These are phyloP conservation scores for Aproaerema taeniolella DNA, from an alignment of 2,888 invertebrate genomes.

Conservation along the genomic window DNA sequence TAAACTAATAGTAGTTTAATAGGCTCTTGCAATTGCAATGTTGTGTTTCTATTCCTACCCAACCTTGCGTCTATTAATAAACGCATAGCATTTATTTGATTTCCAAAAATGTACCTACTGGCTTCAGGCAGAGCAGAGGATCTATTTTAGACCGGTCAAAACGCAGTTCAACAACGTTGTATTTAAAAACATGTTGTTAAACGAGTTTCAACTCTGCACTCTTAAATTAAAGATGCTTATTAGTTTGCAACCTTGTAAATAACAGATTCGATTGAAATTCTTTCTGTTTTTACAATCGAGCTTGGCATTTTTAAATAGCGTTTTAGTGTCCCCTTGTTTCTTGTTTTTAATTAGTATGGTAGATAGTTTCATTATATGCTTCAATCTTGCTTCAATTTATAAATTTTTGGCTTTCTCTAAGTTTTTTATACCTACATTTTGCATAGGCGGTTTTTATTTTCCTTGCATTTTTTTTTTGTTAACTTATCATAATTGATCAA, in stretches of 20 bases:
- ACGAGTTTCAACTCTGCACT: conserved; percentile 45
- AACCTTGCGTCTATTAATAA: conserved; percentile 63
- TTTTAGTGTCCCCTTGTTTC: conserved; percentile 9
- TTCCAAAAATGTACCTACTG: conserved; percentile 74
- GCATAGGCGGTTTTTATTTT: no score
- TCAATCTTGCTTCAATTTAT: no score
- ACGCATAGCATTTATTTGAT: conserved; percentile 62
- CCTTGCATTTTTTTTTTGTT: no score
- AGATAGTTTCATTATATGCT: no score
- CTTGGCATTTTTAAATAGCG: conserved; percentile 14
- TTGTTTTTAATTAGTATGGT: no score
- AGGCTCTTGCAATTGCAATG: no score
- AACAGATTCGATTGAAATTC: conserved; percentile 27
- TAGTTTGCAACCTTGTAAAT: conserved; percentile 23
- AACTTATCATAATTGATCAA: no score
- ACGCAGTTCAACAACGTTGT: conserved; percentile 52
- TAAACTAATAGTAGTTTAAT: no score
- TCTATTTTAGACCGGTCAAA: conserved; percentile 59
- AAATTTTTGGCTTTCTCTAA: no score
- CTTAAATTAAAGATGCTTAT: conserved; percentile 28
- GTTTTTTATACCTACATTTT: no score
- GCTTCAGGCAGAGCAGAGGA: conserved; percentile 49
- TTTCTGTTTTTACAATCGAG: conserved; percentile 13
- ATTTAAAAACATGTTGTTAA: conserved; percentile 36
- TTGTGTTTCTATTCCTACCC: conserved; percentile 32